Percentiles rank a stretch among this genome's conserved stretches.
phyloP scores from a whole-genome alignment of 2,888 invertebrate genomes.

The Omphaloscelis lunosa region DNA sequence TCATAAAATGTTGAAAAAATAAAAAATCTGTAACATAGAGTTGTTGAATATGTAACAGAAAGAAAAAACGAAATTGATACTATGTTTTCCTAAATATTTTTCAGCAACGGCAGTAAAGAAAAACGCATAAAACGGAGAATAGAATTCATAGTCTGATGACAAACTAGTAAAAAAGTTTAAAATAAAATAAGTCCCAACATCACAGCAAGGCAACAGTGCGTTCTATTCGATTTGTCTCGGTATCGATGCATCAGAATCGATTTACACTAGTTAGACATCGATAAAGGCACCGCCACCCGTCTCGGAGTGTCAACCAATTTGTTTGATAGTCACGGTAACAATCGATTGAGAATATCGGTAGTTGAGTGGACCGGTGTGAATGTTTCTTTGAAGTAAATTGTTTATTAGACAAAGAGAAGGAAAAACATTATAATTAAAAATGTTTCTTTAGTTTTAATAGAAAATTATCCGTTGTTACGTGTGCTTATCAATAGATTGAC shows the following conservation, averaged over 20 bases:
- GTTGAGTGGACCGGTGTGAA: conserved; percentile 52
- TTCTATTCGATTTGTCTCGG: conserved; percentile 69
- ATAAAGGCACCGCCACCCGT: conserved; percentile 73
- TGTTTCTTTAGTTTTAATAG: neutral
- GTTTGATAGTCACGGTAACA: conserved; percentile 76
- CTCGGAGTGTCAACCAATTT: conserved; percentile 78
- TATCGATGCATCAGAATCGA: conserved; percentile 78
- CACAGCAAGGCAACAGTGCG: conserved; percentile 31
- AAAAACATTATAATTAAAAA: conserved; percentile 5
- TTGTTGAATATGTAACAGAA: neutral
- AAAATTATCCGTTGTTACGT: neutral
- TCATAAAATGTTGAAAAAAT: too few relatives aligned
- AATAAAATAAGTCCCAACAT: conserved; percentile 6
- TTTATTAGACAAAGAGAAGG: conserved; percentile 16
- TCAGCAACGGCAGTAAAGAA: neutral
- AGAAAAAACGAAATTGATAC: neutral
- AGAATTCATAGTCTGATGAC: neutral
- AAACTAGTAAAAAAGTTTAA: neutral
- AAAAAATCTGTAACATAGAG: too few relatives aligned
- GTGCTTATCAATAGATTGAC: neutral
- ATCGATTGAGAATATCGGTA: conserved; percentile 69
- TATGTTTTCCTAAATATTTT: too few relatives aligned
- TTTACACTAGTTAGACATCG: conserved; percentile 80
- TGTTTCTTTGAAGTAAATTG: conserved; percentile 40
- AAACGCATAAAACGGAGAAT: neutral